Conservation (phyloP, 1,140 invertebrate genomes). For the Diprion similis region DNA sequence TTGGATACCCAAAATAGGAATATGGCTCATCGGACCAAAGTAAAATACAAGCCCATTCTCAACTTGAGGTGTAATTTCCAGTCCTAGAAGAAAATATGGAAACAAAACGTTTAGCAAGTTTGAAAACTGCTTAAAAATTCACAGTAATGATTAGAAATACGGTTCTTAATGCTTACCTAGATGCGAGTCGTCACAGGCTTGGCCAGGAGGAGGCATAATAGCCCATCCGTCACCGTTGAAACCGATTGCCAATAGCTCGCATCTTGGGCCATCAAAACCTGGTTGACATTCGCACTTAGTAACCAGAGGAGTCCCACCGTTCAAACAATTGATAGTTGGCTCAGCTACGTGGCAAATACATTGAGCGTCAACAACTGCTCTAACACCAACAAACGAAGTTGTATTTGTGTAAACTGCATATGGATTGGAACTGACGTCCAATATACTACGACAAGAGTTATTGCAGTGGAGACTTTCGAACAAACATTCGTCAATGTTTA, state of each 20-base stretch:
- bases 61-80: conserved; percentile 78
- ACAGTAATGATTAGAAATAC: not conserved
- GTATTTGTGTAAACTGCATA: conserved; percentile 86
- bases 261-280: conserved; percentile 85
- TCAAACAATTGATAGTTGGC: conserved; percentile 67
- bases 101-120: conserved; percentile 19
- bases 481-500: conserved; percentile 88
- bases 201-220: conserved; percentile 80
- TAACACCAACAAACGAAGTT: conserved; percentile 88
- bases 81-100: conserved; percentile 37
- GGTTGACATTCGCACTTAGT: conserved; percentile 70
- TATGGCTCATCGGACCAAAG: conserved; percentile 81
- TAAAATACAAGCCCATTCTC: conserved; percentile 89
- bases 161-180: conserved; percentile 53
- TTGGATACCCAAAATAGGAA: conserved; percentile 67
- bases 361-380: conserved; percentile 77
- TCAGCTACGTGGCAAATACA: conserved; percentile 72
- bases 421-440: conserved; percentile 76
- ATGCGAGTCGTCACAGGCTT: conserved; percentile 79
- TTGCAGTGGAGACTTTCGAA: conserved; percentile 76
- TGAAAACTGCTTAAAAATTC: conserved; percentile 7
- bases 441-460: conserved; percentile 74
- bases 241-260: conserved; percentile 86
- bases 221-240: conserved; percentile 90
- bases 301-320: conserved; percentile 73